These are phyloP conservation scores for Helostoma temminkii DNA, from an alignment of 2,797 vertebrate species.

Conservation along the genomic window DNA sequence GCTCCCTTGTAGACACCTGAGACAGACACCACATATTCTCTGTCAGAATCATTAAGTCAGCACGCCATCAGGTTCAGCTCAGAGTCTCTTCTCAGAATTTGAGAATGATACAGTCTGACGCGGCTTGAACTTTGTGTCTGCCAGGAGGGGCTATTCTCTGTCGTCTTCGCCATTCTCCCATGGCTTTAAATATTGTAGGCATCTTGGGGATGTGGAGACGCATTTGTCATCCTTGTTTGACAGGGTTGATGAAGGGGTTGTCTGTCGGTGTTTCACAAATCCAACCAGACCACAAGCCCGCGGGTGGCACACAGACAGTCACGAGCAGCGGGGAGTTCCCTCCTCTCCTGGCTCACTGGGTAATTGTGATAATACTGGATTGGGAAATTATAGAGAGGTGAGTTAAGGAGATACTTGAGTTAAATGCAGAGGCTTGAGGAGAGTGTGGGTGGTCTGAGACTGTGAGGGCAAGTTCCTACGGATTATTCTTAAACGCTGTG, in stretches of 20 bases:
- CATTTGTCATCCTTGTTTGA: conserved; percentile 85
- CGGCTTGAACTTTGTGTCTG: conserved; percentile 76
- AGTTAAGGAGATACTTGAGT: conserved; percentile 76
- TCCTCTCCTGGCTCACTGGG: conserved; percentile 67
- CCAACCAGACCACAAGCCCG: conserved; percentile 77
- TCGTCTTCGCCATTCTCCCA: conserved; percentile 72
- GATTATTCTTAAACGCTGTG: conserved; percentile 62
- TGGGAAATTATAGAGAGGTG: conserved; percentile 81
- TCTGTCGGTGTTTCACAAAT: conserved; percentile 82
- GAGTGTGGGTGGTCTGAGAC: conserved; percentile 75
- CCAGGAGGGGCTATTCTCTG: conserved; percentile 74
- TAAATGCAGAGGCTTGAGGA: conserved; percentile 74
- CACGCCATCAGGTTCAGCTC: conserved; percentile 73
- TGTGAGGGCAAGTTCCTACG: conserved; percentile 65
- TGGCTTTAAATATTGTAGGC: conserved; percentile 82
- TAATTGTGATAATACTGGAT: conserved; percentile 83
- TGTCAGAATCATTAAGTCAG: conserved; percentile 83
- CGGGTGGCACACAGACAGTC: conserved; percentile 75
- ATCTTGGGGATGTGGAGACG: conserved; percentile 80
- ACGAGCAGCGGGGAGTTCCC: conserved; percentile 73
- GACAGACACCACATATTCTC: conserved; percentile 76
- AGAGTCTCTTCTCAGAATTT: conserved; percentile 71
- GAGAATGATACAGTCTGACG: conserved; percentile 79
- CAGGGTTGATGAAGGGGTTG: conserved; percentile 84
- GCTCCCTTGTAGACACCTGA: conserved; percentile 70